Evolutionary conservation across 2,113 vertebrate species (phyloP), one percentile per base, ranked within the genome.

Genomic region (Struthio camelus): DNA sequence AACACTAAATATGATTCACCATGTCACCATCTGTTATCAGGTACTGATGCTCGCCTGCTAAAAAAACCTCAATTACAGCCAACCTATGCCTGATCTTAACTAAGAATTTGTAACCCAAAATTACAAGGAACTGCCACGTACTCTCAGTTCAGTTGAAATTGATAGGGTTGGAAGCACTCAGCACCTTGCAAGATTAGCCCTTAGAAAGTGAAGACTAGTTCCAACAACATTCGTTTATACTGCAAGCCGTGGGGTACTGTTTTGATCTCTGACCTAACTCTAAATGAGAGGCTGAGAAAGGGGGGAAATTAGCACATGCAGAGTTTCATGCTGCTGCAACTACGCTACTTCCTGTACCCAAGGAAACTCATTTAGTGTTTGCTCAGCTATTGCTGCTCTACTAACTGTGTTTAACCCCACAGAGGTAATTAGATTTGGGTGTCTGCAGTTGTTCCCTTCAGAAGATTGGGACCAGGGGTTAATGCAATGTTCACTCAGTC

Each of bases 361-460:
- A 58, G 76, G n/a, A 65, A 92, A 87, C 69, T 84, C 61, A 54
- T 66, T 70, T 3, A 71, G 27, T 53, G 44, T 85, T 79, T 93
- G 62, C 18, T 87, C 50, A 73, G 40, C 85, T 71, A 61, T 17
- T 58, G 50, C 67, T 73, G 58, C 61, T 83, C 44, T 93, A 46
- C 62, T 2, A 56, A 62, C 59, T n/a, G 3, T 48, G 70, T 80
- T 90, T 91, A 96, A 94, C 54, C 62, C 82, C 71, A 83, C 50
- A 73, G 23, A 66, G 36, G 50, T 90, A 94, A 96, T 94, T 89
- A 94, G 87, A 82, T 80, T 87, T 89, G 71, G 81, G 71, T 92
- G 78, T 62, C 58, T 95, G 48, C 66, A 66, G 76, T 94, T 80
- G 15, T 87, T 91, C 81, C n/a, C 53, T 80, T 89, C 80, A 89